phyloP scores from a whole-genome alignment of 2,113 vertebrate species.

The Oryctolagus cuniculus region mOryCun1.1 NC_091436.1:29196501-29197000 shows the following conservation, averaged over 20 bases:
- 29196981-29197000: neutral
- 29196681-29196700: neutral
- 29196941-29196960: neutral
- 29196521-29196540: too few relatives aligned
- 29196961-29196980: neutral
- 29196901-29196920: neutral
- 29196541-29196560: too few relatives aligned
- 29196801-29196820: constrained; percentile 14
- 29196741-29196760: neutral
- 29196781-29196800: neutral
- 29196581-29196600: too few relatives aligned
- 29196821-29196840: neutral
- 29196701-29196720: too few relatives aligned
- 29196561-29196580: too few relatives aligned
- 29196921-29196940: constrained; percentile 25
- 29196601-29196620: too few relatives aligned
- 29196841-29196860: neutral
- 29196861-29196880: neutral
- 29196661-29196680: neutral
- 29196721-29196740: neutral
- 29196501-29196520: too few relatives aligned
- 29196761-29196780: constrained; percentile 23
- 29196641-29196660: too few relatives aligned
- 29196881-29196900: neutral
- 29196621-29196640: too few relatives aligned